Percentiles rank a stretch among this genome's conserved stretches.
phyloP scores from a whole-genome alignment of 1,140 invertebrate species.

The Leptestheria dahalacensis region DNA sequence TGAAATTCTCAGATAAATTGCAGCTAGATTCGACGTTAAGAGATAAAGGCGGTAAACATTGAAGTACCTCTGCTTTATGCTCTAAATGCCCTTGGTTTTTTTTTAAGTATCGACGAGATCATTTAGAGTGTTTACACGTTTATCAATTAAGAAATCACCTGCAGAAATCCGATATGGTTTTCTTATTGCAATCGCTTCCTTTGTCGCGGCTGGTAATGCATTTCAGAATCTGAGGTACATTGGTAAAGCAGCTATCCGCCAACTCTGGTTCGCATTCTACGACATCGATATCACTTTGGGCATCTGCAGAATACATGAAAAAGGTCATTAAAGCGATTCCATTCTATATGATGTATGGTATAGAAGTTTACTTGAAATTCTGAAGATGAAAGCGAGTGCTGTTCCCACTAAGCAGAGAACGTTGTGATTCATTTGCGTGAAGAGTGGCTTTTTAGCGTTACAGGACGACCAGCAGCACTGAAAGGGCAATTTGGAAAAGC shows the following conservation, averaged over 20 bases:
- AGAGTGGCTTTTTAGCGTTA: neutral
- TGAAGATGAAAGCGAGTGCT: neutral
- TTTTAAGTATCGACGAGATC: too few species aligned
- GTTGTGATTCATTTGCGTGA: neutral
- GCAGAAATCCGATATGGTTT: constrained; percentile 10
- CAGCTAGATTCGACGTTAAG: too few species aligned
- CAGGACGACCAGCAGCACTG: neutral
- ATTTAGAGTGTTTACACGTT: neutral
- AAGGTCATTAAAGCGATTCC: neutral
- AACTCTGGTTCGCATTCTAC: constrained; percentile 8
- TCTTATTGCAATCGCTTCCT: neutral
- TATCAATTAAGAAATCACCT: neutral
- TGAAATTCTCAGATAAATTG: too few species aligned
- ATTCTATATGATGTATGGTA: neutral
- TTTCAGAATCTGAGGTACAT: constrained; percentile 1
- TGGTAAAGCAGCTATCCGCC: constrained; percentile 12
- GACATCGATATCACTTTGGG: neutral
- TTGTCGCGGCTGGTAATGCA: constrained; percentile 7
- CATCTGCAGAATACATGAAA: neutral
- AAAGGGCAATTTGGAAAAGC: neutral
- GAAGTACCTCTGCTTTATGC: too few species aligned
- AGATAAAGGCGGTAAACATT: too few species aligned
- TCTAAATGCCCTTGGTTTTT: too few species aligned
- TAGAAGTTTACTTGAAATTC: neutral
- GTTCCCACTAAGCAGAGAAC: neutral